These are phyloP conservation scores for Enteromius radiatus DNA, from an alignment of 2,797 vertebrate species.

Conservation along the genomic window DNA sequence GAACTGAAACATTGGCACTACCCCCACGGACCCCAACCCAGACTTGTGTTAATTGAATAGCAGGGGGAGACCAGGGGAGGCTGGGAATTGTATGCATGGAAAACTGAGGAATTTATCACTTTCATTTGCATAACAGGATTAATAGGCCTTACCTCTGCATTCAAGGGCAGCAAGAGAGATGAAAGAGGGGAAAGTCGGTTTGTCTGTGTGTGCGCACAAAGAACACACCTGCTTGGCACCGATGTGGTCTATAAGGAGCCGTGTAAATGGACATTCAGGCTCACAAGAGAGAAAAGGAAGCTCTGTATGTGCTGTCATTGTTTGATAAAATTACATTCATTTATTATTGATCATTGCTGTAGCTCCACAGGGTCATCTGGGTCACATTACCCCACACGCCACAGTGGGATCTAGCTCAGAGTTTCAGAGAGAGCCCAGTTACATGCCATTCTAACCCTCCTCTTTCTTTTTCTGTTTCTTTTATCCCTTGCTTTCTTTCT, in stretches of 20 bases:
- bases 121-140: conserved; percentile 79
- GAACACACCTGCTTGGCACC: conserved; percentile 69
- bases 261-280: conserved; percentile 33
- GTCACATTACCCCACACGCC: conserved; percentile 39
- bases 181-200: conserved; percentile 36
- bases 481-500: background rate
- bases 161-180: conserved; percentile 56
- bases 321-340: conserved; percentile 54
- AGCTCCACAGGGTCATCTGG: conserved; percentile 37
- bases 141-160: conserved; percentile 75
- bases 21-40: conserved; percentile 45
- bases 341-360: conserved; percentile 50
- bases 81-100: conserved; percentile 62
- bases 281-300: conserved; percentile 32
- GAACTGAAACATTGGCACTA: conserved; percentile 17
- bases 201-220: conserved; percentile 46
- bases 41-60: conserved; percentile 65
- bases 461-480: background rate
- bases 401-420: conserved; percentile 31
- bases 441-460: conserved; percentile 7
- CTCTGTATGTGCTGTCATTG: conserved; percentile 51
- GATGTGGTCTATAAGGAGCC: conserved; percentile 44
- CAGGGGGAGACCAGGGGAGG: conserved; percentile 57
- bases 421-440: conserved; percentile 24
- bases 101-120: conserved; percentile 69